Base-by-base conservation (phyloP, 2,888 invertebrate genomes). In the Zelleria hepariella region DNA sequence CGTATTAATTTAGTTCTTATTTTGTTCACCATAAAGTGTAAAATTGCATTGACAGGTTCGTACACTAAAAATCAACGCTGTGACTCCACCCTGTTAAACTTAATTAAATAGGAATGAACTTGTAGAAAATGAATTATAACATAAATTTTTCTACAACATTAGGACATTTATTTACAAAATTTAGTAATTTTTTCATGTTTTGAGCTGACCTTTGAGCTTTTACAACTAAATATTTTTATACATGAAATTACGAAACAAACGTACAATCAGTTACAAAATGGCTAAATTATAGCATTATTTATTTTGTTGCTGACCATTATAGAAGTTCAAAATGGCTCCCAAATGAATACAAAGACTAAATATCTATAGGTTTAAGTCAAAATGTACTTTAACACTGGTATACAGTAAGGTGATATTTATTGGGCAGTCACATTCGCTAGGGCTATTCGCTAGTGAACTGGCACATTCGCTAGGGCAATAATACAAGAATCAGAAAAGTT, bases 151-250 rank as follows among this genome's bases (percentile, higher is more conserved):
- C 71, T 73, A 73, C 68, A 66, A 68, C 68, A 65, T 67, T 68
- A 67, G 68, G 71, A 42, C 32, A 42, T 67, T 71, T 82, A 83
- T 84, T 74, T 82, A 84, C 82, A 83, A 75, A 74, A 72, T 65
- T 61, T 67, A 65, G 61, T n/a, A n/a, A n/a, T 64, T 62, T 64
- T 67, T 25, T 58, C 49, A 68, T 60, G 74, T 82, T 82, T 87
- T 87, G 87, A 88, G 87, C 87, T 86, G 73, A 77, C 80, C 87
- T 42, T 88, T 87, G 86, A 86, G 86, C 86, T 86, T 85, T 79
- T 74, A 76, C 77, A 85, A 84, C 80, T 83, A 86, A 82, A 78
- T 18, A 18, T 47, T 48, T 56, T 21, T 18, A 15, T 27, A 20
- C 20, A n/a, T 26, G 20, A 20, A 20, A 21, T 10, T 51, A 51